Base-by-base conservation (phyloP, 2,888 invertebrate genomes). In the Crossocerus cetratus region DNA sequence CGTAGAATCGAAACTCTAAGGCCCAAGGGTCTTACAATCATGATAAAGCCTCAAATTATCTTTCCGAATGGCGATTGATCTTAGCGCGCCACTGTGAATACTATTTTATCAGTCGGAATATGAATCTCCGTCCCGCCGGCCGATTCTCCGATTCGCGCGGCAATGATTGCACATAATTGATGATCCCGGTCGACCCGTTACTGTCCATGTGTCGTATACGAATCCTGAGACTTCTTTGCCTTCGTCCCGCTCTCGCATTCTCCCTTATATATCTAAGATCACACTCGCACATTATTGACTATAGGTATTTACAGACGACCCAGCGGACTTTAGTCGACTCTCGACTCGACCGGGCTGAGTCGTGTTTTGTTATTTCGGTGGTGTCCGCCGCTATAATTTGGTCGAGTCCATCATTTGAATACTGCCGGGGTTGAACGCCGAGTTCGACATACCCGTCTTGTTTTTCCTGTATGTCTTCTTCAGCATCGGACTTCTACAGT, bases 351-450 rank as follows among this genome's bases (percentile, higher is more conserved):
- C 21, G 14, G 11, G 23, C 8, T 20, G 18, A 54, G 13, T 59
- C 22, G 22, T 21, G 0, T 32, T n/a, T 49, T n/a, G 13, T 8
- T 14, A 49, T n/a, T 16, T 49, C 16, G n/a, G n/a, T n/a, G n/a
- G n/a, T n/a, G n/a, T n/a, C 49, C 14, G 11, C 32, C 61, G 83
- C 83, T 90, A 90, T 85, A 90, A 87, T 83, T 85, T 84, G 13
- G 90, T 90, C 2, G 87, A 88, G 65, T 90, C 90, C 68, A 90
- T 85, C 78, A 84, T 87, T 64, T 86, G 85, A 53, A 89, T 72
- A 76, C 89, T 90, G 23, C 87, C 89, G 2, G 86, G 14, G 14
- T 16, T 84, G 70, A 88, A 90, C 11, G 87, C 89, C 2, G 87
- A 84, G 45, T 90, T 90, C 21, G 85, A 83, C 0, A 84, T 78